phyloP scores from a whole-genome alignment of 2,113 vertebrate genomes.

The Colius striatus region DNA sequence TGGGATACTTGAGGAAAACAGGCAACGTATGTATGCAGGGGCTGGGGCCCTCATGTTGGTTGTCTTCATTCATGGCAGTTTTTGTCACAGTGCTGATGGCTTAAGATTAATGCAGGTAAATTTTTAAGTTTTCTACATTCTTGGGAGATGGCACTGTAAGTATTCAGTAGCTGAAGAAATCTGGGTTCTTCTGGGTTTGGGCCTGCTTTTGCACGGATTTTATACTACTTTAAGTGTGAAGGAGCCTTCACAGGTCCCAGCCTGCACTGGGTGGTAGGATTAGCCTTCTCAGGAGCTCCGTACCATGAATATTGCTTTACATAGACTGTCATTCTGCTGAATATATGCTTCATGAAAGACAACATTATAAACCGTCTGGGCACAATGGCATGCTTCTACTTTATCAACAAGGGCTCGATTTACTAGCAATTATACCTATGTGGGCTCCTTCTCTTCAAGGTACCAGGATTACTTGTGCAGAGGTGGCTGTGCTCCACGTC shows the following conservation, averaged over 20 bases:
- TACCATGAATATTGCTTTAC: constrained; percentile 16
- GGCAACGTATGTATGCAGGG: accelerated
- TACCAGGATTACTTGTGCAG: neutral
- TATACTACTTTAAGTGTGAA: neutral
- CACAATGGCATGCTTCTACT: constrained; percentile 43
- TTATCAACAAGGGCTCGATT: constrained; percentile 59
- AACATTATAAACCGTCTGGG: constrained; percentile 50
- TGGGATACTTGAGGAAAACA: neutral
- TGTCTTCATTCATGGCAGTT: neutral
- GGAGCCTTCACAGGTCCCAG: neutral
- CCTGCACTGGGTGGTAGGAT: neutral
- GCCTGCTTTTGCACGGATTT: constrained; percentile 4
- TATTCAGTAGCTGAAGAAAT: constrained; percentile 15
- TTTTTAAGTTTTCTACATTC: neutral
- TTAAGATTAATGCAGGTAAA: neutral
- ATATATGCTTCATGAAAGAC: constrained; percentile 41
- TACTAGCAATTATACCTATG: constrained; percentile 14
- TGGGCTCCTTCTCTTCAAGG: constrained; percentile 3
- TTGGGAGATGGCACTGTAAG: neutral
- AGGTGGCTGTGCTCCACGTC: neutral
- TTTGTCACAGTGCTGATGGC: neutral
- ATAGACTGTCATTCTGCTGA: neutral
- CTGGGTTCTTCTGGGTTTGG: neutral
- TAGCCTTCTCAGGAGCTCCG: neutral
- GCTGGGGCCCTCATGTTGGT: neutral